phyloP scores from a whole-genome alignment of 2,888 invertebrate species.

The Mythimna lalbum region DNA sequence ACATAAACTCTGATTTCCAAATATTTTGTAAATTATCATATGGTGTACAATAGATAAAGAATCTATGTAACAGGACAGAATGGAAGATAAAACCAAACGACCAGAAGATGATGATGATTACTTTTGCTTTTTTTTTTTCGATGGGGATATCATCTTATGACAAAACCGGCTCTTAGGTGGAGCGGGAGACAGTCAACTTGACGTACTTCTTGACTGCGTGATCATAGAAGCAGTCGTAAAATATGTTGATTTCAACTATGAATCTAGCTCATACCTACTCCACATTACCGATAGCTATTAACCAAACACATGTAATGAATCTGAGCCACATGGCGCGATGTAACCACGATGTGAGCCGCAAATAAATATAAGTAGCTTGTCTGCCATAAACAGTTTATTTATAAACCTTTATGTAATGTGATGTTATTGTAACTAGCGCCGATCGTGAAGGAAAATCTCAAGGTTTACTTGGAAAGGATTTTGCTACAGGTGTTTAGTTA shows the following conservation, averaged over 20 bases:
- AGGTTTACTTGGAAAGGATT: conserved; percentile 45
- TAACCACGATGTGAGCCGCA: conserved; percentile 18
- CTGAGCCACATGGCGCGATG: conserved; percentile 37
- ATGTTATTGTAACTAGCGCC: conserved; percentile 28
- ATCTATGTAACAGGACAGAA: too few species aligned
- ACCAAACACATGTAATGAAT: conserved; percentile 31
- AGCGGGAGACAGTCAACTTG: too few species aligned
- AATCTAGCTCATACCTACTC: not conserved
- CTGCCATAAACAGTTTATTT: conserved; percentile 45
- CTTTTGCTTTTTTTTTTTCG: too few species aligned
- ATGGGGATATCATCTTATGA: too few species aligned
- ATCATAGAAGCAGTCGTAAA: not conserved
- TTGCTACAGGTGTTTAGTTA: conserved; percentile 9
- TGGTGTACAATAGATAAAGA: too few species aligned
- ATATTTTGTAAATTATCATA: too few species aligned
- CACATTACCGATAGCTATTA: not conserved
- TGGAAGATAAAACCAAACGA: too few species aligned
- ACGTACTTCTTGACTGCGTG: too few species aligned
- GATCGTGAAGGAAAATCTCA: conserved; percentile 34
- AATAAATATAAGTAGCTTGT: conserved; percentile 30
- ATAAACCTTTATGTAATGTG: conserved; percentile 38
- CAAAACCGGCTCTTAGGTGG: too few species aligned
- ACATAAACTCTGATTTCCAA: too few species aligned
- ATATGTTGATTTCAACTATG: not conserved
- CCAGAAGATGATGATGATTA: too few species aligned